phyloP scores from a whole-genome alignment of 2,888 invertebrate species.

The Mayetiola destructor region DNA sequence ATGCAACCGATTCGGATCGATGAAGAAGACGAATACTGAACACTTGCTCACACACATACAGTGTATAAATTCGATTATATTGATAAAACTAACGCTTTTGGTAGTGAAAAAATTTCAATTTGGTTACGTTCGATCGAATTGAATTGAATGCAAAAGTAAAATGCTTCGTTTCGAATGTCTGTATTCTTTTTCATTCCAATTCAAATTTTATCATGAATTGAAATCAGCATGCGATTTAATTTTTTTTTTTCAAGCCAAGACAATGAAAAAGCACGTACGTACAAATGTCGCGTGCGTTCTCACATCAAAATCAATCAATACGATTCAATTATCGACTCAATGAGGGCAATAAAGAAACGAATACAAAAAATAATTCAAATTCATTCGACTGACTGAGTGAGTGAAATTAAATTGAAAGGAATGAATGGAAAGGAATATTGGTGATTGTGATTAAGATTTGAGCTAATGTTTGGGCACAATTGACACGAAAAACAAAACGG shows the following conservation, averaged over 20 bases:
- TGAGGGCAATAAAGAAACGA: background rate
- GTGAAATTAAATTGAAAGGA: too few relatives aligned
- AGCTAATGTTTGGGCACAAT: conserved; percentile 5
- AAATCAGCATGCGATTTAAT: conserved; percentile 8
- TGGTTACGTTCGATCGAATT: too few relatives aligned
- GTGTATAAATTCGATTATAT: too few relatives aligned
- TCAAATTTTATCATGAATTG: conserved; percentile 1
- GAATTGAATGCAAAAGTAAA: conserved; percentile 1
- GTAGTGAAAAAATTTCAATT: conserved; percentile 11
- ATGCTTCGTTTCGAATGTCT: too few relatives aligned
- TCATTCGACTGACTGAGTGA: too few relatives aligned
- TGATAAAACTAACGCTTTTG: too few relatives aligned
- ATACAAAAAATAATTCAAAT: background rate
- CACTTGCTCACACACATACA: too few relatives aligned
- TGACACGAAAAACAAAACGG: background rate
- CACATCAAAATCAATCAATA: conserved; percentile 6
- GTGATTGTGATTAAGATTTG: conserved; percentile 10
- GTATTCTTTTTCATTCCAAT: too few relatives aligned
- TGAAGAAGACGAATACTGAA: too few relatives aligned
- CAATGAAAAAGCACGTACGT: background rate
- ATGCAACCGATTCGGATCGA: too few relatives aligned
- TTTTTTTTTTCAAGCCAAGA: too few relatives aligned
- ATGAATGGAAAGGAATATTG: too few relatives aligned
- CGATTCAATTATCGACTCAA: background rate
- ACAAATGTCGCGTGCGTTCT: conserved; percentile 4